Evolutionary conservation across 2,113 vertebrate genomes (phyloP), one percentile per base, ranked within the genome.

Genomic region (Pitta sordida): DNA sequence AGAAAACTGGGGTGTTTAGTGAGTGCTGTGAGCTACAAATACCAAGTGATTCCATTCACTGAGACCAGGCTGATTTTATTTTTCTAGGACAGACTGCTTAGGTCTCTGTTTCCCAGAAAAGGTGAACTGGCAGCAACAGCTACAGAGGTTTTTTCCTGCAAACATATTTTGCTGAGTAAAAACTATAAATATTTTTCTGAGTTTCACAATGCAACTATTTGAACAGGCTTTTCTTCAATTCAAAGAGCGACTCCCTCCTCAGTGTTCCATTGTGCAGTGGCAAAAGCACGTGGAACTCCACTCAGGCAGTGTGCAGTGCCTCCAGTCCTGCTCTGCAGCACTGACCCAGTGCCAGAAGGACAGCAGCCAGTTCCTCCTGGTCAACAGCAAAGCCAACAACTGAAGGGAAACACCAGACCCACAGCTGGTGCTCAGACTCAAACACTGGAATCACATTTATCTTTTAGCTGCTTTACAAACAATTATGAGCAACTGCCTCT

Each of bases 381-480:
- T 62, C 63, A 78, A 21, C 26, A 77, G 24, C 13, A 36, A 86
- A 84, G 30, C 16, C 29, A 73, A 64, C 17, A 51, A 56, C 10
- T 59, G 39, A 84, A 92, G 17, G 20, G 20, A 56, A 62, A 49
- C 39, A 65, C 8, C 26, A 90, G 36, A 88, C 59, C 49, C 7
- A 26, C 29, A 65, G 32, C 24, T 29, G 37, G 15, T 55, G 27
- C 48, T 67, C 32, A 52, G 24, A 48, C 26, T n/a, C 43, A 90
- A 68, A 76, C 52, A n/a, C 48, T 6, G 63, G 29, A 64, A 56
- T 39, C 46, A 34, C 48, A 46, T 43, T 60, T 41, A 30, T 29
- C 43, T 86, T 95, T 89, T 37, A 90, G 20, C 20, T 69, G 36
- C 36, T 68, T 76, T 39, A 71, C 15, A 19, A 84, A 67, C 24